phyloP scores from a whole-genome alignment of 2,113 vertebrate species.

The Myrmecobius fasciatus region DNA sequence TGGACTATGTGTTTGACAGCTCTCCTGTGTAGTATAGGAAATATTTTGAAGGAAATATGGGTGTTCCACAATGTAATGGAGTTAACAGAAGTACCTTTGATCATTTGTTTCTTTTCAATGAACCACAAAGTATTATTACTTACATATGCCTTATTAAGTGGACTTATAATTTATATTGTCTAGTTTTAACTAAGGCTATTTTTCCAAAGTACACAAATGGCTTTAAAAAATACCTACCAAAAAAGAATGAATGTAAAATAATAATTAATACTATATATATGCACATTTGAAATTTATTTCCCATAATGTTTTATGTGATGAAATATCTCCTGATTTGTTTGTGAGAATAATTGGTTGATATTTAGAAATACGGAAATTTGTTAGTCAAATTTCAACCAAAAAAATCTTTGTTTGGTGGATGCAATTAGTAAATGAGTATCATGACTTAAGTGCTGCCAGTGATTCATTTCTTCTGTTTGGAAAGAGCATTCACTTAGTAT shows the following conservation, averaged over 20 bases:
- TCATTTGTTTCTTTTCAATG: background rate
- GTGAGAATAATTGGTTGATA: background rate
- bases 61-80: background rate
- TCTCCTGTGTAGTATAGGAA: background rate
- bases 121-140: background rate
- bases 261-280: background rate
- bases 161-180: background rate
- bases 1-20: background rate
- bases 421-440: no score
- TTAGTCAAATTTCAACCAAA: no score
- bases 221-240: background rate
- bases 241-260: background rate
- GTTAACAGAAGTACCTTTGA: no score
- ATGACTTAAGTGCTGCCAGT: no score
- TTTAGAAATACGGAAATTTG: background rate
- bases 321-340: background rate
- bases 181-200: background rate
- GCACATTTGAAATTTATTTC: background rate
- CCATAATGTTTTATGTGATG: background rate
- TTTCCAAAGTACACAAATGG: background rate
- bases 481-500: background rate
- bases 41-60: background rate
- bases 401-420: no score
- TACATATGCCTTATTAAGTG: background rate
- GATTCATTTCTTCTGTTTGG: no score